Evolutionary conservation across 1,140 invertebrate genomes (phyloP).

Genomic region (Drosophila willistoni): DNA sequence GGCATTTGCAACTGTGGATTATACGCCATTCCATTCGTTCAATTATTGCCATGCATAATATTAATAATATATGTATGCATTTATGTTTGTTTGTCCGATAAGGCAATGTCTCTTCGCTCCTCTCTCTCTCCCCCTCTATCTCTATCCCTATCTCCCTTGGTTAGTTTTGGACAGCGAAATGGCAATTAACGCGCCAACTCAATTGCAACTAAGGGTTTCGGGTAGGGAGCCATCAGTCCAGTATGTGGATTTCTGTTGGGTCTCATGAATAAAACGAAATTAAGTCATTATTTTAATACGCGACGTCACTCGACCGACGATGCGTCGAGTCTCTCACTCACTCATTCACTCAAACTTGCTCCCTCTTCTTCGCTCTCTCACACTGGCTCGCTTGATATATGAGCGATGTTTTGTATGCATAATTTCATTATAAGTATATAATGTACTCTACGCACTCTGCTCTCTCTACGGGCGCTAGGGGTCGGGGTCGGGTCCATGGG

Average conservation of each 20-base stretch:
- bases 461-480: conserved; percentile 17
- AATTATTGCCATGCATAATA: conserved; percentile 76
- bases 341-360: not conserved
- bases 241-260: conserved; percentile 34
- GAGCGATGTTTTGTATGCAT: conserved; percentile 78
- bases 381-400: conserved; percentile 64
- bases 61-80: conserved; percentile 49
- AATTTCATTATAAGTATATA: conserved; percentile 72
- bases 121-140: conserved; percentile 11
- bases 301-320: conserved; percentile 68
- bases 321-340: conserved; percentile 31
- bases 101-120: conserved; percentile 40
- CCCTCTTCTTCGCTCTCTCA: not conserved
- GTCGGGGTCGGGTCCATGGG: not conserved
- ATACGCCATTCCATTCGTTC: conserved; percentile 59
- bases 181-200: conserved; percentile 76
- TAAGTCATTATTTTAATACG: conserved; percentile 82
- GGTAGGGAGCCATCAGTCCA: not conserved
- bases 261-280: conserved; percentile 68
- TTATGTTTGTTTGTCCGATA: conserved; percentile 51
- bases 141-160: conserved; percentile 28
- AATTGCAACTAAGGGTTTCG: conserved; percentile 60
- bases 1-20: conserved; percentile 66
- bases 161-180: conserved; percentile 51
- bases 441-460: conserved; percentile 57